phyloP scores from a whole-genome alignment of 2,888 invertebrate species.

The Macrophya annulata region DNA sequence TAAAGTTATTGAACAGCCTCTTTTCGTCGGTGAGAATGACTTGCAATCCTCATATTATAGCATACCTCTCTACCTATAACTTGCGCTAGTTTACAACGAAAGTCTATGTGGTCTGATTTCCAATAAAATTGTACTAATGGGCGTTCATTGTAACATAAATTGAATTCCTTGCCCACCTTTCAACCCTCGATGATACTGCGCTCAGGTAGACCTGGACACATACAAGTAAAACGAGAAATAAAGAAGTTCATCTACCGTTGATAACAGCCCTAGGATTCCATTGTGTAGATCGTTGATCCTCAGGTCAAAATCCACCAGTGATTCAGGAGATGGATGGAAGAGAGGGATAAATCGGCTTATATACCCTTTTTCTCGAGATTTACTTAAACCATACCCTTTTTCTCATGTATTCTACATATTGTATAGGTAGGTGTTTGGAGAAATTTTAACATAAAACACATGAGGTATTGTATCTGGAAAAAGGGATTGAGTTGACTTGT shows the following conservation, averaged over 20 bases:
- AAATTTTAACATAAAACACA: neutral
- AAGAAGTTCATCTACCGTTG: constrained; percentile 20
- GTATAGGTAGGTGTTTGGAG: too few relatives aligned
- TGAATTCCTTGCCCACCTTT: constrained; percentile 50
- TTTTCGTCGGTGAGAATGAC: constrained; percentile 26
- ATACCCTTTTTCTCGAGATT: neutral
- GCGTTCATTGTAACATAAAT: constrained; percentile 51
- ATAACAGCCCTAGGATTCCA: neutral
- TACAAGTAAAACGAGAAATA: neutral
- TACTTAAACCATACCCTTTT: neutral
- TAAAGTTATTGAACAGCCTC: constrained; percentile 9
- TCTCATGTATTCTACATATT: neutral
- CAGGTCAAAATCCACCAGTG: neutral
- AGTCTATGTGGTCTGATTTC: constrained; percentile 33
- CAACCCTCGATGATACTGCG: constrained; percentile 21
- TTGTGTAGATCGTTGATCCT: constrained; percentile 1
- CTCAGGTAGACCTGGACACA: constrained; percentile 22
- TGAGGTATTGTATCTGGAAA: neutral
- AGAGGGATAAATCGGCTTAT: neutral
- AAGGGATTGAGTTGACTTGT: neutral
- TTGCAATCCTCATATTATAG: constrained; percentile 31
- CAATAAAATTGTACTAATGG: constrained; percentile 49
- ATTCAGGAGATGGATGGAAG: neutral
- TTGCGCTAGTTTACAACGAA: constrained; percentile 6
- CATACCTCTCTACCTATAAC: neutral